These are phyloP conservation scores for Oreochromis spilurus DNA, from an alignment of 2,113 vertebrate genomes.

Conservation along the genomic window DNA sequence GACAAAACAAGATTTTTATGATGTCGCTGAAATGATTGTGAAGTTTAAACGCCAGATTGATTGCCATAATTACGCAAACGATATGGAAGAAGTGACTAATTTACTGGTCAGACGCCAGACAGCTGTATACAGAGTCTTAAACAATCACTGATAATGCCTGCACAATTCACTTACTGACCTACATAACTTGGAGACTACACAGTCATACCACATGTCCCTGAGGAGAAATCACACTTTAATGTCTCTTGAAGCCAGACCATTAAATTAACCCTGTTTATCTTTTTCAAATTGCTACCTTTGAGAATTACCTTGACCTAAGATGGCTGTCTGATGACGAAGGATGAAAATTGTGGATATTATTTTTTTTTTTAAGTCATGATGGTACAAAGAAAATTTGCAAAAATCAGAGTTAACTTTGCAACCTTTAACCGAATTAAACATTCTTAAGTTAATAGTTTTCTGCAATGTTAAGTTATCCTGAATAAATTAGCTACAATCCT, in stretches of 20 bases:
- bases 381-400: neutral
- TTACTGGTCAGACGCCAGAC: neutral
- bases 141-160: slow-evolving; percentile 17
- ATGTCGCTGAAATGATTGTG: neutral
- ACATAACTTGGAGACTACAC: slow-evolving; percentile 20
- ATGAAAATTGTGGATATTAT: neutral
- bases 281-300: neutral
- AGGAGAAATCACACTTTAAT: neutral
- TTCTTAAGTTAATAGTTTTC: neutral
- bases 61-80: slow-evolving; percentile 7
- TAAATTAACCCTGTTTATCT: slow-evolving; percentile 8
- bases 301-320: neutral
- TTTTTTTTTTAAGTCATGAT: neutral
- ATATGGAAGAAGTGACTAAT: slow-evolving; percentile 9
- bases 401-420: neutral
- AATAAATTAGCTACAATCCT: neutral
- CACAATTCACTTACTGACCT: slow-evolving; percentile 22
- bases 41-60: slow-evolving; percentile 3
- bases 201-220: neutral
- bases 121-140: neutral
- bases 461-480: neutral
- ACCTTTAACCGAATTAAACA: neutral
- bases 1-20: slow-evolving; percentile 15
- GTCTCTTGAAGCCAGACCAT: slow-evolving; percentile 8
- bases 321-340: neutral